Evolutionary conservation across 2,888 invertebrate genomes (phyloP), one percentile per base, ranked within the genome.

Genomic region (Matsumyia berberina): DNA sequence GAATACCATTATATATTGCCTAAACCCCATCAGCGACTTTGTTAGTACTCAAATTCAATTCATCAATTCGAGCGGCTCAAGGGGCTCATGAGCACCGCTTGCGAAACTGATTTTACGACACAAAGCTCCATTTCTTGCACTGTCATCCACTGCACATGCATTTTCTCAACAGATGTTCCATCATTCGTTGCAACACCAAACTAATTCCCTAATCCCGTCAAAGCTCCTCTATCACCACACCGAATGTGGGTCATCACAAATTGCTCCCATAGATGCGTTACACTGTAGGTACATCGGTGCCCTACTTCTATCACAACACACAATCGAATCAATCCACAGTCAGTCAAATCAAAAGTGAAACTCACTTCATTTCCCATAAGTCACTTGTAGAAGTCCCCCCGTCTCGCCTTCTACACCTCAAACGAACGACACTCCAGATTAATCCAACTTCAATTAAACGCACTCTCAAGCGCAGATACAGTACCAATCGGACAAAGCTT

Each of bases 401-500:
- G 42, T 31, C 24, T 15, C n/a, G 42, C 39, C 42, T 6, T 33
- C 70, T 53, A 37, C 60, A 24, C 53, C 58, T 17, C 58, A 24
- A 15, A 60, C 44, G 37, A 44, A 73, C 46, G 72, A 62, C 79
- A 78, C 73, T 83, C 79, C 39, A 69, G 73, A 73, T 83, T 83
- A 83, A 83, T 79, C 62, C 79, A 60, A 79, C 79, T 83, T 79
- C 79, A 83, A 79, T 83, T 83, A 83, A 83, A 83, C 83, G 73
- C 83, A 79, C 79, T 79, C 83, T 55, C 72, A 60, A n/a, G 39
- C 66, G 82, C 60, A 81, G 60, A 74, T 72, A 78, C 66, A n/a
- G 60, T 70, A 19, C 62, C 57, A 37, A 58, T 67, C 76, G 60
- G 76, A 60, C 66, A 66, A 67, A 80, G 74, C 80, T 55, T 55